phyloP scores from a whole-genome alignment of 2,113 vertebrate genomes.

The Morone chrysops region DNA sequence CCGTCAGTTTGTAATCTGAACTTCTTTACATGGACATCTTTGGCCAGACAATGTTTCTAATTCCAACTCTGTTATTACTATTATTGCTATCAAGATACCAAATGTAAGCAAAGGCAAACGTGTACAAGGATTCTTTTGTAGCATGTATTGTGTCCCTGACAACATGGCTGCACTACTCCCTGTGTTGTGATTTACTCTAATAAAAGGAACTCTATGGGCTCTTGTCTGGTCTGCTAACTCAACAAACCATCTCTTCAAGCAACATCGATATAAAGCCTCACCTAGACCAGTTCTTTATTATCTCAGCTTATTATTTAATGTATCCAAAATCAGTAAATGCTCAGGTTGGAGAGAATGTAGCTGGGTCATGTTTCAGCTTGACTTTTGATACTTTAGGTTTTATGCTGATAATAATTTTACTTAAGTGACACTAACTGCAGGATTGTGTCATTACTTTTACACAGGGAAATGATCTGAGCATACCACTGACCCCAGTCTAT shows the following conservation, averaged over 20 bases:
- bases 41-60: slow-evolving; percentile 71
- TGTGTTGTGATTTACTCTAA: slow-evolving; percentile 89
- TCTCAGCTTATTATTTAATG: not conserved
- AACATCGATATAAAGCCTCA: not conserved
- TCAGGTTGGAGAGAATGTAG: no score
- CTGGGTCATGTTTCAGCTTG: not conserved
- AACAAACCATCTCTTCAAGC: not conserved
- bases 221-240: slow-evolving; percentile 65
- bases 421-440: no score
- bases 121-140: slow-evolving; percentile 86
- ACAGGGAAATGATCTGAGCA: no score
- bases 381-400: not conserved
- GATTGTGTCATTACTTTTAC: no score
- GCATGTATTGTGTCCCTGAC: slow-evolving; percentile 86
- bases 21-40: slow-evolving; percentile 73
- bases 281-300: not conserved
- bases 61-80: slow-evolving; percentile 61
- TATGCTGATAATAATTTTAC: not conserved
- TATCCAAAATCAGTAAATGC: no score
- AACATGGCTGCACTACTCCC: slow-evolving; percentile 86
- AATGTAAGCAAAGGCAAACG: slow-evolving; percentile 81
- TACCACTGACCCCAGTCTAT: no score
- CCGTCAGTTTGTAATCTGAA: slow-evolving; percentile 59
- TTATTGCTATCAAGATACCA: slow-evolving; percentile 74
- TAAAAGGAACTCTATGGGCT: slow-evolving; percentile 86